These are phyloP conservation scores for Monomorium pharaonis DNA, from an alignment of 1,140 invertebrate species.

Conservation along the genomic window DNA sequence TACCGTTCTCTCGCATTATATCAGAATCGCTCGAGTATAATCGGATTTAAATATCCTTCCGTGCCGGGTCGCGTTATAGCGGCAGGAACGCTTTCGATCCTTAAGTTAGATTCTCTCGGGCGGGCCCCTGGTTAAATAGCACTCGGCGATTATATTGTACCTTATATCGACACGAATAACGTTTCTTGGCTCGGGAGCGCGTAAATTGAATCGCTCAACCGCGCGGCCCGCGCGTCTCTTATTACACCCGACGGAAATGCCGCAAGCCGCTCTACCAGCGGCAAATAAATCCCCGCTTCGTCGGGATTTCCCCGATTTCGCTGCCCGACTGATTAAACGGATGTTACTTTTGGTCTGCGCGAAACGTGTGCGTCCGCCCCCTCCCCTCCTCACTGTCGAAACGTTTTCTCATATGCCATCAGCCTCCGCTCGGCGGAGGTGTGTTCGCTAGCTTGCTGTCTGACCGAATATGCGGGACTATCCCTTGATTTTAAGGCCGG, in stretches of 20 bases:
- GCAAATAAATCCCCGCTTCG: not conserved
- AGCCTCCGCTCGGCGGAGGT: not conserved
- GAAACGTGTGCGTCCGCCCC: no score
- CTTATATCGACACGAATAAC: not conserved
- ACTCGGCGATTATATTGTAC: not conserved
- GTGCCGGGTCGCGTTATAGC: not conserved
- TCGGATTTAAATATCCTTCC: slow-evolving; percentile 11
- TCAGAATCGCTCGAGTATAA: not conserved
- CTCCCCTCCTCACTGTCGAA: not conserved
- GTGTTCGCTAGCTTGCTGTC: not conserved
- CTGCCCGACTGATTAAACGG: not conserved
- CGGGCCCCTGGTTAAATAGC: not conserved
- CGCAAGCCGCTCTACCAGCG: not conserved
- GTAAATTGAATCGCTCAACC: slow-evolving; percentile 23
- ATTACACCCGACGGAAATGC: not conserved
- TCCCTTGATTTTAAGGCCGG: slow-evolving; percentile 40
- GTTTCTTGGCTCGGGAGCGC: not conserved
- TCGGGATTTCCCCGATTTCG: not conserved
- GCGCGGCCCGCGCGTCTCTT: not conserved
- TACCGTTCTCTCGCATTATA: not conserved
- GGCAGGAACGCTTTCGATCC: not conserved
- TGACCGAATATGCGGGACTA: slow-evolving; percentile 10
- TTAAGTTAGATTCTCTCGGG: not conserved
- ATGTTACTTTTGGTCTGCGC: not conserved
- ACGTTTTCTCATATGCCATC: not conserved